Base-by-base conservation (phyloP, 2,797 vertebrate species). In the Lophius americanus region DNA sequence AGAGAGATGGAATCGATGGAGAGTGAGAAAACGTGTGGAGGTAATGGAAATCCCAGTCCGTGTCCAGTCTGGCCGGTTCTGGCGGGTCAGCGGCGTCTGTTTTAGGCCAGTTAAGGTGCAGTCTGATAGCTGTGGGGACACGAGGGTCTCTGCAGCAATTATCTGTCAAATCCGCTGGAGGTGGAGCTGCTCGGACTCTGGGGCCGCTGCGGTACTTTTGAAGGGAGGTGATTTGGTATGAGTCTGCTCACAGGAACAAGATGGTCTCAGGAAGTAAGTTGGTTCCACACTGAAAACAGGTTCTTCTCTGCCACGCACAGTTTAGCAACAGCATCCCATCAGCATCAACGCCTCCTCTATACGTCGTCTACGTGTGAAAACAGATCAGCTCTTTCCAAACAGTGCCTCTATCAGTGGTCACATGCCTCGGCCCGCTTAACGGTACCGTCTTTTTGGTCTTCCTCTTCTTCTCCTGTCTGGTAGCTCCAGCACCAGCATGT, bases 111-210 rank as follows among this genome's bases (percentile, higher is more conserved):
- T 73, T 68, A 48, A 69, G 60, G 70, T 81, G 71, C 71, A 70
- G 80, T 35, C 71, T 85, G 76, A 88, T 85, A 68, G 80, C 87
- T 81, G 77, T 55, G 71, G 87, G 81, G 83, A 79, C 77, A 47
- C 49, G 0, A 1, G 0, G 48, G 85, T 83, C 89, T 88, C 87
- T 54, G 48, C 79, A 76, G 87, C 76, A 87, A 90, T 90, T 87
- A 89, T 78, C 70, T 75, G 66, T 79, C 84, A 53, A 71, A 1
- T 56, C 73, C 72, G 54, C 78, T 56, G 74, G 55, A 53, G 78
- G 67, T 81, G 23, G 76, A 77, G 67, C 58, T 4, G 53, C 60
- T 65, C 62, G 3, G 60, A 73, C 58, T 67, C 54, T 7, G 61
- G 42, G 56, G 69, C 60, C 5, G 3, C 73, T 13, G 81, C 68